phyloP scores from a whole-genome alignment of 2,888 invertebrate species.

The Alloplasta piceator region DNA sequence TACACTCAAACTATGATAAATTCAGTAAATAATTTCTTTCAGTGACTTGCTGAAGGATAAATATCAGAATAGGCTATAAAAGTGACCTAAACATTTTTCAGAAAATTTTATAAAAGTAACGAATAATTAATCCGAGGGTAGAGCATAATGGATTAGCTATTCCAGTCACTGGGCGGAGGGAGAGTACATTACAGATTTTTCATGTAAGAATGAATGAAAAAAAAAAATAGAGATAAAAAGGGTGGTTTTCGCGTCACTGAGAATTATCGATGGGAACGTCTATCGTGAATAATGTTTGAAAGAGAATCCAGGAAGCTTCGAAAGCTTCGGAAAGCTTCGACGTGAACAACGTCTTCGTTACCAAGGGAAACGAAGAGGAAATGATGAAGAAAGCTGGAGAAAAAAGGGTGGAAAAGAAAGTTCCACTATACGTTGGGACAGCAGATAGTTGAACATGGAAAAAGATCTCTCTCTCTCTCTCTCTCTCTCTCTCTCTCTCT shows the following conservation, averaged over 20 bases:
- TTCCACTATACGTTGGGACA: constrained; percentile 1
- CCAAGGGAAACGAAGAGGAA: constrained; percentile 2
- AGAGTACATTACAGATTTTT: neutral
- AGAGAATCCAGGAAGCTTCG: neutral
- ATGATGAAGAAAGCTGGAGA: neutral
- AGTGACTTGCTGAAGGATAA: no score
- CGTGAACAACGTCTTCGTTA: constrained; percentile 19
- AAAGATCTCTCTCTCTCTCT: neutral
- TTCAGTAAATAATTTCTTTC: no score
- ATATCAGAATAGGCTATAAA: no score
- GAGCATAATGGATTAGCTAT: neutral
- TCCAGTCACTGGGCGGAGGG: neutral
- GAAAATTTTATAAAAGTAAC: neutral
- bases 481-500: neutral
- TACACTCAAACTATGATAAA: no score
- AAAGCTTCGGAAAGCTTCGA: neutral
- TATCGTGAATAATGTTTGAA: constrained; percentile 34
- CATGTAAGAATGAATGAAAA: neutral
- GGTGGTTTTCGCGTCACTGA: neutral
- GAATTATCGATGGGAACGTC: constrained; percentile 28
- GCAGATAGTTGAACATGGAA: neutral
- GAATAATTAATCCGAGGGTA: neutral
- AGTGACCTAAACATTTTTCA: neutral
- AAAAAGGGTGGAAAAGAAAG: constrained; percentile 28
- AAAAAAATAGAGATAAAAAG: neutral